Percentiles rank a stretch among this genome's conserved stretches.
These are phyloP conservation scores for Diabrotica undecimpunctata DNA, from an alignment of 1,140 invertebrate species.

Conservation along the genomic window DNA sequence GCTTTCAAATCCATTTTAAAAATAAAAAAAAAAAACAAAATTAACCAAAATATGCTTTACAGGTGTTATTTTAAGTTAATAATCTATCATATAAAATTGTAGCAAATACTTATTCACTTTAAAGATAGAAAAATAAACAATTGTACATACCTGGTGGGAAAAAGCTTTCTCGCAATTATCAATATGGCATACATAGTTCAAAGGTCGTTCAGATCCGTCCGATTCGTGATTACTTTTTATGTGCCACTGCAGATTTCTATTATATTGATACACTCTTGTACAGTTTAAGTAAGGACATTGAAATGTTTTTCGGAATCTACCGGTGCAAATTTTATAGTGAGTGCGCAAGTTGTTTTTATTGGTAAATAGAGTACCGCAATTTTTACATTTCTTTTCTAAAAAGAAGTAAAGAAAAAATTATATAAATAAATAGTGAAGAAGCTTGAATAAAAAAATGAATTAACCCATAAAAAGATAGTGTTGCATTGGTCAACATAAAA, in stretches of 20 bases:
- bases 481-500: no score
- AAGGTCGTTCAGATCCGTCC: background rate
- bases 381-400: constrained; percentile 51
- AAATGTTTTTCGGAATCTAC: constrained; percentile 37
- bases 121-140: no score
- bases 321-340: constrained; percentile 48
- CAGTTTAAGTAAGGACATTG: constrained; percentile 49
- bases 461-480: background rate
- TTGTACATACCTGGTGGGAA: background rate
- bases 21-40: no score
- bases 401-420: constrained; percentile 22
- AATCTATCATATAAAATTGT: no score
- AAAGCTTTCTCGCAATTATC: background rate
- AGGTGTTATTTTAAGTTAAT: no score
- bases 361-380: constrained; percentile 49
- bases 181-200: background rate
- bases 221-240: constrained; percentile 26
- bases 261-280: constrained; percentile 31
- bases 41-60: no score
- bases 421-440: background rate
- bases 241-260: constrained; percentile 27
- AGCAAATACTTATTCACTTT: no score
- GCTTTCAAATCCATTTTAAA: no score
- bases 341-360: constrained; percentile 45
- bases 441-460: constrained; percentile 14